Percentiles rank a stretch among this genome's conserved stretches.
phyloP scores from a whole-genome alignment of 37 sponge, comb jelly and placozoan genomes.

The Beroe ovata region DNA sequence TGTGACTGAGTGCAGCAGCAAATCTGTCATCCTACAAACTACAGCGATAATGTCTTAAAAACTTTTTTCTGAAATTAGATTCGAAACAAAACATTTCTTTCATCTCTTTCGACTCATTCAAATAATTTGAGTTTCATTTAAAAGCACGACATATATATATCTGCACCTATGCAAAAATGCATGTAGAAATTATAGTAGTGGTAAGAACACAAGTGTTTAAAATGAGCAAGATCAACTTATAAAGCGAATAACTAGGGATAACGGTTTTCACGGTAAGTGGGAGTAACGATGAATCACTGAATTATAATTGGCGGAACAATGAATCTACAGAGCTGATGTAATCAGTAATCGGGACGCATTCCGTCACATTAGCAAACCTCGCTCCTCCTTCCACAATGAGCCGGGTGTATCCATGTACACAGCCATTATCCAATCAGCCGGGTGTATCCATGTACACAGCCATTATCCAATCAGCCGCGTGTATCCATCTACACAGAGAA shows the following conservation, averaged over 20 bases:
- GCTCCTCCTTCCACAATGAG: no score
- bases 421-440: no score
- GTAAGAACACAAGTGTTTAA: neutral
- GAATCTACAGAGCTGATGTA: neutral
- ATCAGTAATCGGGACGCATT: no score
- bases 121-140: neutral
- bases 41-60: constrained; percentile 45
- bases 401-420: no score
- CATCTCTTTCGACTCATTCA: neutral
- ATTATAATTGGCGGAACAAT: neutral
- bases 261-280: no score
- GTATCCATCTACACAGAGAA: no score
- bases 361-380: no score
- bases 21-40: neutral
- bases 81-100: constrained; percentile 65
- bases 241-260: constrained; percentile 28
- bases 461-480: no score
- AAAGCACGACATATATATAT: neutral
- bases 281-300: neutral
- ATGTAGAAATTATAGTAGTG: neutral
- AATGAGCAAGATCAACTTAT: constrained; percentile 9
- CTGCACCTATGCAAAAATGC: neutral
- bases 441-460: no score
- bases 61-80: constrained; percentile 57
- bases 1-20: no score